phyloP scores from a whole-genome alignment of 2,888 invertebrate genomes.

The Ochlodes sylvanus region DNA sequence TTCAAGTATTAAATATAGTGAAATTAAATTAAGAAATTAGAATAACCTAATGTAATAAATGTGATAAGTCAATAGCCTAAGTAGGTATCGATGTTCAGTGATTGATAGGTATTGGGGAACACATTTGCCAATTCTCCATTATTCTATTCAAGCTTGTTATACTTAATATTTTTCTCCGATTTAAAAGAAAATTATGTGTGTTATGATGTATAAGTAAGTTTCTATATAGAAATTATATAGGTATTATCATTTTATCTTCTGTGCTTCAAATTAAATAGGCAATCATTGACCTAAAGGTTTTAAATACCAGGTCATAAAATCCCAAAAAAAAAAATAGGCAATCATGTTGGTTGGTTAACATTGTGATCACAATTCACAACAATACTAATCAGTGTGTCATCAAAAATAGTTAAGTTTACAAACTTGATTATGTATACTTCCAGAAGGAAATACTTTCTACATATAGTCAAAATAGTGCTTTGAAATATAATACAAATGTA shows the following conservation, averaged over 20 bases:
- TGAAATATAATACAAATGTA: no score
- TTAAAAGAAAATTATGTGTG: not conserved
- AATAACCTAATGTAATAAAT: slow-evolving; percentile 10
- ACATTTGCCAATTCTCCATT: not conserved
- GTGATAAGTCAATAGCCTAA: slow-evolving; percentile 26
- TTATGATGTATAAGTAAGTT: not conserved
- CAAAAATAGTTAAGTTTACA: no score
- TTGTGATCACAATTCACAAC: no score
- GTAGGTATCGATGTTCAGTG: not conserved
- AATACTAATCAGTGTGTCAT: no score
- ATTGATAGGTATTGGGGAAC: slow-evolving; percentile 1
- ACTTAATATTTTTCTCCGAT: not conserved
- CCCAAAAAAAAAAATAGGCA: no score
- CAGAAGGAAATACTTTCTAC: not conserved
- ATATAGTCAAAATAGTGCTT: not conserved
- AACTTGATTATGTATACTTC: no score
- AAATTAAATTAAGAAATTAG: slow-evolving; percentile 18
- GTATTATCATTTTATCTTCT: no score
- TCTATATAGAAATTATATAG: no score
- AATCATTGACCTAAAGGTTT: no score
- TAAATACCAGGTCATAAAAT: no score
- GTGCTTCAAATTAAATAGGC: no score
- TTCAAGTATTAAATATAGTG: not conserved
- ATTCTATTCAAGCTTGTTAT: slow-evolving; percentile 3
- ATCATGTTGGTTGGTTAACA: no score